Percentiles rank a stretch among this genome's conserved stretches.
These are phyloP conservation scores for Drosophila tsacasi DNA, from an alignment of 1,140 invertebrate genomes.

Conservation along the genomic window DNA sequence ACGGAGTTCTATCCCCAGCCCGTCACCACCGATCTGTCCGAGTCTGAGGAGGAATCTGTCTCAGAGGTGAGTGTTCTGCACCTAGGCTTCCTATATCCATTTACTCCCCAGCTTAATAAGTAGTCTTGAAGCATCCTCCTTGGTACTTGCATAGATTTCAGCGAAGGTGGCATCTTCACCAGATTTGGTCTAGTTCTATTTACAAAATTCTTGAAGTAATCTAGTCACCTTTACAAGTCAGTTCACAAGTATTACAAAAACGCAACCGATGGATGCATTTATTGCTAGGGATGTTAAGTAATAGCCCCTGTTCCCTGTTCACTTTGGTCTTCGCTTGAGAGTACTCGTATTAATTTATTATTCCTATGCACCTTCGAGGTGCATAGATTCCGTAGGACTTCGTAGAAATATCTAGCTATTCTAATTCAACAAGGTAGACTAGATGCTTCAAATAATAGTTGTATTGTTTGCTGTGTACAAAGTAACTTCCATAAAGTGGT, in stretches of 20 bases:
- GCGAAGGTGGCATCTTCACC: neutral
- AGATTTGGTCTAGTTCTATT: neutral
- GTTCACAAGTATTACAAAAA: neutral
- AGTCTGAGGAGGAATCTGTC: slow-evolving; percentile 96
- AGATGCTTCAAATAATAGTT: neutral
- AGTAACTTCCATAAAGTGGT: too few species aligned
- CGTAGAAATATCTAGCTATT: neutral
- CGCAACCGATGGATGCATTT: neutral
- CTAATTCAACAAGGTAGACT: neutral
- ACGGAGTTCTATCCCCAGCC: slow-evolving; percentile 89
- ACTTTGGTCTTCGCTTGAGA: neutral
- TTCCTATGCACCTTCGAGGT: neutral
- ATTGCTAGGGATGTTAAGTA: neutral
- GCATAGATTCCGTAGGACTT: neutral
- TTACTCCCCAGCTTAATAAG: too few species aligned
- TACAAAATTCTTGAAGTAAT: too few species aligned
- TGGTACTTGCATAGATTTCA: neutral
- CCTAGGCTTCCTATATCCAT: neutral
- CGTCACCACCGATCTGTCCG: slow-evolving; percentile 94
- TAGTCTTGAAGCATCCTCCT: neutral
- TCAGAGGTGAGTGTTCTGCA: slow-evolving; percentile 90
- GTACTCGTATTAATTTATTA: neutral
- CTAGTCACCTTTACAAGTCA: too few species aligned
- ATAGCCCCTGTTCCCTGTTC: neutral
- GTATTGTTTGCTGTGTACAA: neutral